These are phyloP conservation scores for Nemopilema nomurai DNA, from an alignment of 30 jellyfish, hydroid and myxozoan species.

Conservation along the genomic window DNA sequence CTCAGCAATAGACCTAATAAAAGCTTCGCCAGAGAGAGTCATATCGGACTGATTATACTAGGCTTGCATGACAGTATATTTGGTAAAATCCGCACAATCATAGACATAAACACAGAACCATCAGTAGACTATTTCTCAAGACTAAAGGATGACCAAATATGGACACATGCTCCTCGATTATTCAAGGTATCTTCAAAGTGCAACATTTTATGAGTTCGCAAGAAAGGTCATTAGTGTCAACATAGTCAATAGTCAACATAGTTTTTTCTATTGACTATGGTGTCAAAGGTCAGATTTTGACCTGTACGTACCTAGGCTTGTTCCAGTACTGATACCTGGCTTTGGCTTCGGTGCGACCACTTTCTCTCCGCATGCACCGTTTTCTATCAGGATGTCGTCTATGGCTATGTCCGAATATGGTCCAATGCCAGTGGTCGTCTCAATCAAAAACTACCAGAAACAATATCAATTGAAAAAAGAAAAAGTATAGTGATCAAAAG, in stretches of 20 bases:
- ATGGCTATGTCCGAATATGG: constrained; percentile 72
- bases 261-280: not conserved
- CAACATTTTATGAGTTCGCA: no score
- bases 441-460: constrained; percentile 53
- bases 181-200: no score
- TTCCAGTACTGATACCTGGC: not conserved
- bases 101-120: not conserved
- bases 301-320: not conserved
- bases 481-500: not conserved
- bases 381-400: constrained; percentile 66
- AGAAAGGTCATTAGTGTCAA: no score
- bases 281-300: not conserved
- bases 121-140: not conserved
- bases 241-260: no score
- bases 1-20: not conserved
- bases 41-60: not conserved
- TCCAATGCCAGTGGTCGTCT: constrained; percentile 50
- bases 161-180: no score
- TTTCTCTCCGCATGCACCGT: constrained; percentile 43
- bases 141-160: no score
- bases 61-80: not conserved
- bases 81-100: not conserved
- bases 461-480: not conserved
- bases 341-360: not conserved
- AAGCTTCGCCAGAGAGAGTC: not conserved